phyloP scores from a whole-genome alignment of 1,140 invertebrate species.

The Bombus polaris region DNA sequence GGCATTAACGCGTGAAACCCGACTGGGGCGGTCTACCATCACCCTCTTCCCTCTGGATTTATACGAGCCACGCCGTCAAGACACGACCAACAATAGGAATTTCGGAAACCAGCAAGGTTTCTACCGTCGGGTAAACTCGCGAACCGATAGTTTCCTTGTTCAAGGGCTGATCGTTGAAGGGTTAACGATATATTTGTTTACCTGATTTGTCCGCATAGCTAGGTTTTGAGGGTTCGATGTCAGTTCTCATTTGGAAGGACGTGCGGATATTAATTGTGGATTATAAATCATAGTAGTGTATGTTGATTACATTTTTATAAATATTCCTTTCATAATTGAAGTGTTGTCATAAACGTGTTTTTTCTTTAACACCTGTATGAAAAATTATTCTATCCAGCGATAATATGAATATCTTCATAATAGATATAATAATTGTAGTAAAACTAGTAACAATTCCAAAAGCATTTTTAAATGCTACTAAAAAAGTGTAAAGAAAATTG shows the following conservation, averaged over 20 bases:
- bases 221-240: too few relatives aligned
- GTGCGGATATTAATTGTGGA: neutral
- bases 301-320: too few relatives aligned
- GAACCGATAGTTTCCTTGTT: neutral
- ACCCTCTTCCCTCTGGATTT: constrained; percentile 19
- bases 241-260: neutral
- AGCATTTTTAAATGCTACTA: too few relatives aligned
- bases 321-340: too few relatives aligned
- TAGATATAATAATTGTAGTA: too few relatives aligned
- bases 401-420: too few relatives aligned
- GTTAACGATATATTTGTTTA: neutral
- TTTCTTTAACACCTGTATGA: too few relatives aligned
- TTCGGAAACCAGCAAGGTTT: constrained; percentile 8
- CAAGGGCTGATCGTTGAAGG: neutral
- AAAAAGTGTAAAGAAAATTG: neutral
- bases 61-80: constrained; percentile 30
- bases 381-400: too few relatives aligned
- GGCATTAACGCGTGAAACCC: constrained; percentile 62
- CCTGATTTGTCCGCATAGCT: too few relatives aligned
- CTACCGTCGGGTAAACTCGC: neutral
- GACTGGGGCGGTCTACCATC: neutral
- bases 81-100: constrained; percentile 49
- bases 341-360: too few relatives aligned
- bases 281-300: too few relatives aligned
- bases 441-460: too few relatives aligned